phyloP scores from a whole-genome alignment of 2,113 vertebrate genomes.

The Urocitellus parryii region DNA sequence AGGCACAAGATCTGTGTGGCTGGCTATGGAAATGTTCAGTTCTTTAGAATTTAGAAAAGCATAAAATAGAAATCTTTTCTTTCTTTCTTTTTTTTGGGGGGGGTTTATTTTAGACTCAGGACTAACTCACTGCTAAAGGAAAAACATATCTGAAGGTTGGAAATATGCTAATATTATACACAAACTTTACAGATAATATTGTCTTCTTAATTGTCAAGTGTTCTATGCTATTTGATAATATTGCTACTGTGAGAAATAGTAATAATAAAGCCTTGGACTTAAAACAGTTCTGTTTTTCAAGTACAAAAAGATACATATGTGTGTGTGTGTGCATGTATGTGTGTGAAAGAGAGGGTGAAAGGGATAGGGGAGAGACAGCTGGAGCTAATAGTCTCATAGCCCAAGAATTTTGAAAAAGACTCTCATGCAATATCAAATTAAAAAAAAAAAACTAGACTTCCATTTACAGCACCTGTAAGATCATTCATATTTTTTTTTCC shows the following conservation, averaged over 20 bases:
- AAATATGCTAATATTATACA: slow-evolving; percentile 41
- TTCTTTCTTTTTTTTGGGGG: neutral
- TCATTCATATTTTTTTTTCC: neutral
- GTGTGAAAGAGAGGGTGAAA: neutral
- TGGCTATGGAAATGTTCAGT: slow-evolving; percentile 70
- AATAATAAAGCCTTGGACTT: slow-evolving; percentile 40
- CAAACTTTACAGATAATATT: neutral
- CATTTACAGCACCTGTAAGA: slow-evolving; percentile 41
- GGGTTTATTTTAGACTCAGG: slow-evolving; percentile 57
- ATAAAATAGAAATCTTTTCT: slow-evolving; percentile 28
- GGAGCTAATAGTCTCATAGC: neutral
- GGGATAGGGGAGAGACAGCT: neutral
- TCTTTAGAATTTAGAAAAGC: slow-evolving; percentile 57
- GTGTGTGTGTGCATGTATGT: neutral
- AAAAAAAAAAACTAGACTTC: slow-evolving; percentile 39
- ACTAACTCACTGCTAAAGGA: neutral
- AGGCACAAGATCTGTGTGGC: slow-evolving; percentile 91
- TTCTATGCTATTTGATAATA: slow-evolving; percentile 48
- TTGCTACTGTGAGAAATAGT: slow-evolving; percentile 71
- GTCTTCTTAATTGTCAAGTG: neutral
- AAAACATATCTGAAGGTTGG: neutral
- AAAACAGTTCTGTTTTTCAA: slow-evolving; percentile 65
- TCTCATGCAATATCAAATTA: slow-evolving; percentile 42
- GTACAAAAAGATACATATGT: slow-evolving; percentile 11
- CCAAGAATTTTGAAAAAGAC: neutral